Conservation (phyloP, 2,113 vertebrate genomes). For the Mola mola region DNA sequence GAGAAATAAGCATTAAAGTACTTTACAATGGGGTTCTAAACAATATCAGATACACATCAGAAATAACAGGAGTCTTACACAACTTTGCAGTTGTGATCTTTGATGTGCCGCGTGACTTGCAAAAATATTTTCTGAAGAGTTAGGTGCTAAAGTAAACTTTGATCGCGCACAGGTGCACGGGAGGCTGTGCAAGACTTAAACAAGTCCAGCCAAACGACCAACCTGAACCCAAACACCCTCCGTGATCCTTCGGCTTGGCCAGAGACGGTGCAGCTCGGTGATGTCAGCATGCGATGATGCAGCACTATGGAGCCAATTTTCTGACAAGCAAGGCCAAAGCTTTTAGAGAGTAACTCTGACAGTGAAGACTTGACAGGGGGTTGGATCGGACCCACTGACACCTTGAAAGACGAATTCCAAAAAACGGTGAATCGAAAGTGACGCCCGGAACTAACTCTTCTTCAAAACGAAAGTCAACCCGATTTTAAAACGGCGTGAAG, state of each 20-base stretch:
- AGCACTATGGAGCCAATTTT: conserved; percentile 59
- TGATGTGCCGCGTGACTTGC: no score
- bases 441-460: conserved; percentile 11
- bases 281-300: conserved; percentile 72
- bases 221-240: background rate
- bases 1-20: no score
- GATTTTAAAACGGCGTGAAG: conserved; percentile 9
- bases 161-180: no score
- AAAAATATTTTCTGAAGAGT: no score
- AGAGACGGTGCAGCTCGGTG: conserved; percentile 33
- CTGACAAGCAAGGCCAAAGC: conserved; percentile 1
- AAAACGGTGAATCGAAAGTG: conserved; percentile 23
- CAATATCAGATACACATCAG: no score
- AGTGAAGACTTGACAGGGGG: background rate
- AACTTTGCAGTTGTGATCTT: no score
- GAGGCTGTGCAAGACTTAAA: no score
- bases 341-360: conserved; percentile 12
- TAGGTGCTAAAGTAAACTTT: no score
- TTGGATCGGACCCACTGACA: background rate
- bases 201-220: background rate
- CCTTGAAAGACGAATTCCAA: background rate
- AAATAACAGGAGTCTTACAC: no score
- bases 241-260: background rate
- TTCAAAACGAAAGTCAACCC: conserved; percentile 54
- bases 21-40: no score